These are phyloP conservation scores for Carabus problematicus DNA, from an alignment of 2,888 invertebrate genomes.

Conservation along the genomic window DNA sequence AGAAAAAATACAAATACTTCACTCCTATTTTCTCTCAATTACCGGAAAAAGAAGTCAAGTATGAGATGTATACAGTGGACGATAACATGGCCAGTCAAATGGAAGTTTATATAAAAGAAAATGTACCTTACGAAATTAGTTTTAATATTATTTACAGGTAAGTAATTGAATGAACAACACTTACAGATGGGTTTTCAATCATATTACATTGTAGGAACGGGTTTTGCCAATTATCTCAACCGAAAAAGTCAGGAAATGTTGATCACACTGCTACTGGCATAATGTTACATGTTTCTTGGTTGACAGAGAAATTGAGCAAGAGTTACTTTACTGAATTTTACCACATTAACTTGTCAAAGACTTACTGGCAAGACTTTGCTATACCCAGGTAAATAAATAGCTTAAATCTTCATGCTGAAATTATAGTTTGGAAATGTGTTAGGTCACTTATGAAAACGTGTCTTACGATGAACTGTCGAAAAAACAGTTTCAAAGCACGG, in stretches of 20 bases:
- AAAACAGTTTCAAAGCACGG: slow-evolving; percentile 60
- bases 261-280: slow-evolving; percentile 57
- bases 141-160: slow-evolving; percentile 46
- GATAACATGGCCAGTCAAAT: slow-evolving; percentile 25
- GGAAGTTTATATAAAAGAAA: background rate
- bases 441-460: slow-evolving; percentile 48
- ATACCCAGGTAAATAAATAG: slow-evolving; percentile 13
- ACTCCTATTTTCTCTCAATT: slow-evolving; percentile 58
- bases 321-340: slow-evolving; percentile 45
- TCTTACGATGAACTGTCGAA: slow-evolving; percentile 50
- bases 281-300: slow-evolving; percentile 50
- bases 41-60: slow-evolving; percentile 52
- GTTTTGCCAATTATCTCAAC: slow-evolving; percentile 57
- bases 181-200: slow-evolving; percentile 18
- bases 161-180: slow-evolving; percentile 54
- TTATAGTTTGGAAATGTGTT: background rate
- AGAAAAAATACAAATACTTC: slow-evolving; percentile 54
- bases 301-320: slow-evolving; percentile 39
- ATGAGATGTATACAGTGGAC: slow-evolving; percentile 38
- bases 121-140: slow-evolving; percentile 42
- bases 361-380: slow-evolving; percentile 18
- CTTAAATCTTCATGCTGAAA: slow-evolving; percentile 2
- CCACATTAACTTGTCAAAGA: slow-evolving; percentile 43
- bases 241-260: slow-evolving; percentile 54
- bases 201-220: slow-evolving; percentile 56